Base-by-base conservation (phyloP, 2,797 vertebrate species). In the Xenopus petersii region DNA sequence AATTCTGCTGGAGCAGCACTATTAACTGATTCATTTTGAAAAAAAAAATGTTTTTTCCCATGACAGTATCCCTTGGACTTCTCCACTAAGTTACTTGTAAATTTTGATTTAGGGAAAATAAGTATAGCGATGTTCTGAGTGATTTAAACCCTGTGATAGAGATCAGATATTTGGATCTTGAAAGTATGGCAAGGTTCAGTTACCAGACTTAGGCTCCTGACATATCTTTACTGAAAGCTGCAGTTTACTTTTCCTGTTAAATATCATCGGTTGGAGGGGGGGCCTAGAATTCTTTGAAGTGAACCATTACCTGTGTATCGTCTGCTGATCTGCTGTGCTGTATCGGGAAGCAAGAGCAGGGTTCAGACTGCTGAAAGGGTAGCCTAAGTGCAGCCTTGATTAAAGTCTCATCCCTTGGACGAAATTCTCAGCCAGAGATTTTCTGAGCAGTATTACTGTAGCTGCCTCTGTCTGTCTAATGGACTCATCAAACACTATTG, bases 401-500 rank as follows among this genome's bases (percentile, higher is more conserved):
- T 71, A 71, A 71, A 71, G 69, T 46, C 48, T 71, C 13, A 51
- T 59, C 46, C 48, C 10, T 47, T 55, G 56, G 46, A 71, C 16
- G 30, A 54, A 51, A 62, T 74, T 33, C 58, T 61, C 47, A 55
- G 26, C 8, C 17, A 67, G 47, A 67, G 17, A 65, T 46, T 63
- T 12, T 47, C 9, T 67, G 54, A 12, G 48, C 13, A 60, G 58
- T 72, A 26, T 62, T 61, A 48, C 21, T n/a, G n/a, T n/a, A n/a
- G 36, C 49, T 64, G 56, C 68, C 21, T 24, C 63, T 63, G 47
- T 8, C 60, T 64, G 63, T 48, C 70, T 69, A 71, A 79, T 73
- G 67, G 54, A 71, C 70, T 64, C 67, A 64, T 71, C 67, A 78
- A 67, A 70, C 48, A 24, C 26, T 75, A 74, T 74, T 60, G 79